A percentile compares a stretch with the other conserved stretches of the same genome.
phyloP scores from a whole-genome alignment of 2,113 vertebrate genomes.

The Syngnathus scovelli region DNA sequence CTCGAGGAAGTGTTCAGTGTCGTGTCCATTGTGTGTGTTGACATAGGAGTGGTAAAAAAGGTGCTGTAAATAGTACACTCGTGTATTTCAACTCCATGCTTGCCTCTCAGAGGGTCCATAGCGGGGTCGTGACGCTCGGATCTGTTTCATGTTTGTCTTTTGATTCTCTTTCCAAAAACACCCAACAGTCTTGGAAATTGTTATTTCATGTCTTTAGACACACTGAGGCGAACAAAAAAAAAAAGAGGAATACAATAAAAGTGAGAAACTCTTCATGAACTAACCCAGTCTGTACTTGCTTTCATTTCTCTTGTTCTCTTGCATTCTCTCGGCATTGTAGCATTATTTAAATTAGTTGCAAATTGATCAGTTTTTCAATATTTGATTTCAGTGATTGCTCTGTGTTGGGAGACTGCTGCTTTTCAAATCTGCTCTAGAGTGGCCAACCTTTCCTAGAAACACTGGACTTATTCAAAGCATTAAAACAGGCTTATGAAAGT shows the following conservation, averaged over 20 bases:
- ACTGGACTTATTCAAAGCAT: slow-evolving; percentile 46
- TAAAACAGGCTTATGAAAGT: neutral
- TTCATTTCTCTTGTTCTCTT: slow-evolving; percentile 44
- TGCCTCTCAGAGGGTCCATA: slow-evolving; percentile 56
- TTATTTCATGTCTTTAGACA: slow-evolving; percentile 69
- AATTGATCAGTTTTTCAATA: neutral
- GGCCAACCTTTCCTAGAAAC: slow-evolving; percentile 13
- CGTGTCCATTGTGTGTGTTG: slow-evolving; percentile 60
- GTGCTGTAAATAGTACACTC: slow-evolving; percentile 65
- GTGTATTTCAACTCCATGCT: slow-evolving; percentile 58
- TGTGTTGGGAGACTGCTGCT: slow-evolving; percentile 45
- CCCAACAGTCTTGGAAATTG: slow-evolving; percentile 41
- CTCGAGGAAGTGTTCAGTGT: slow-evolving; percentile 51
- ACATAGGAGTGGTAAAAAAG: slow-evolving; percentile 55
- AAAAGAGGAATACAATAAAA: slow-evolving; percentile 75
- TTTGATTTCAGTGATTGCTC: neutral
- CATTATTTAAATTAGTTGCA: slow-evolving; percentile 4
- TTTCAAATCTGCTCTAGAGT: slow-evolving; percentile 13
- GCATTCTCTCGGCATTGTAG: slow-evolving; percentile 38
- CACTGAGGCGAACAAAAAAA: slow-evolving; percentile 53
- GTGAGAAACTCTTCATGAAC: slow-evolving; percentile 60
- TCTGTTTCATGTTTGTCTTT: slow-evolving; percentile 52
- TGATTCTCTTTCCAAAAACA: slow-evolving; percentile 44
- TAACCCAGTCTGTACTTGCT: slow-evolving; percentile 56
- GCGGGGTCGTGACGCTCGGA: slow-evolving; percentile 42